These are phyloP conservation scores for Hedychridium roseum DNA, from an alignment of 2,888 invertebrate species.

Conservation along the genomic window DNA sequence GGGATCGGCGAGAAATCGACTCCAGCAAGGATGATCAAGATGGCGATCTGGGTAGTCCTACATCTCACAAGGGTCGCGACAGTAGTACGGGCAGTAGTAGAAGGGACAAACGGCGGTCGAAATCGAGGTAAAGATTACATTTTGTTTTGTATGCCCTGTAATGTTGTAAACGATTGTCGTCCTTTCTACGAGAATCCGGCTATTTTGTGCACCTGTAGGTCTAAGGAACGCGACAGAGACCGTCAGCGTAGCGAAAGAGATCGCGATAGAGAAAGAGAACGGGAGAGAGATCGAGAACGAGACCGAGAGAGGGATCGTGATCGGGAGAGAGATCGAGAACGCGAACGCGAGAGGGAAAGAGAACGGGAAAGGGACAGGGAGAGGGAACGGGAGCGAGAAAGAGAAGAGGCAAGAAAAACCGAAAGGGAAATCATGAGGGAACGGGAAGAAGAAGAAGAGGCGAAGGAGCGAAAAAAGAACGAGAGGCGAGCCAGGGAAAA, in stretches of 20 bases:
- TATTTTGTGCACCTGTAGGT: conserved; percentile 25
- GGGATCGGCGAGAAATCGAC: conserved; percentile 62
- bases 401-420: conserved; percentile 67
- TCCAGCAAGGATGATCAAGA: conserved; percentile 61
- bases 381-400: conserved; percentile 65
- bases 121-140: conserved; percentile 62
- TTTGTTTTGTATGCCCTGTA: too few species aligned
- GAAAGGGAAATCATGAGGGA: conserved; percentile 75
- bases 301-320: conserved; percentile 64
- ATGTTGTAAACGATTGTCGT: too few species aligned
- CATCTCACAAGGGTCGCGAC: conserved; percentile 53
- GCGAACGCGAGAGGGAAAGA: conserved; percentile 70
- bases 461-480: conserved; percentile 85
- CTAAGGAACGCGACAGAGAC: conserved; percentile 66
- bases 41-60: conserved; percentile 55
- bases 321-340: conserved; percentile 72
- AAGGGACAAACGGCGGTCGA: conserved; percentile 63
- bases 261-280: conserved; percentile 63
- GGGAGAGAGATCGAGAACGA: conserved; percentile 62
- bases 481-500: conserved; percentile 94
- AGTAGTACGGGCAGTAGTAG: conserved; percentile 56
- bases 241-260: conserved; percentile 68
- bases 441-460: conserved; percentile 90
- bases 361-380: conserved; percentile 69
- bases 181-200: not conserved